Base-by-base conservation (phyloP, 2,113 vertebrate species). In the Lipotes vexillifer region DNA sequence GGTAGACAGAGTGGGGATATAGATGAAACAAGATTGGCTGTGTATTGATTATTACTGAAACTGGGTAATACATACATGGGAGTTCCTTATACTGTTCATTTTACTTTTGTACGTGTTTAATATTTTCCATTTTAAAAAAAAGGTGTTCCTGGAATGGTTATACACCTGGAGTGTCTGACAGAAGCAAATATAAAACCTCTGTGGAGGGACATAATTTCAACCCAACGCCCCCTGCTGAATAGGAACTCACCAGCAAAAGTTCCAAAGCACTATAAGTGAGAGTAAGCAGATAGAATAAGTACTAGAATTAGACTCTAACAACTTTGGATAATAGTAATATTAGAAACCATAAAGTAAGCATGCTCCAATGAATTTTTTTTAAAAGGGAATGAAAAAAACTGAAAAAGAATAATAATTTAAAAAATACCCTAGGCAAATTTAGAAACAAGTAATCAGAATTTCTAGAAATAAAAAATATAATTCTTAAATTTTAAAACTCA, bases 401-500 rank as follows among this genome's bases (percentile, higher is more conserved):
- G 36, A 81, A 86, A 80, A 90, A 93, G 49, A 93, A 46, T 29
- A 74, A 36, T 11, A 69, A 29, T 21, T 55, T 46, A 18, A 18
- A 31, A 90, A 66, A 27, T 49, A 25, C 38, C 52, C 23, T 46
- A 57, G 25, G 36, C 6, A 87, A 66, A 81, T 90, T 94, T 90
- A 27, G 55, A 93, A 96, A 74, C 10, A 78, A 20, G 27, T 57
- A 96, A 86, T 80, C 69, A 80, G 55, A 86, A 90, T 57, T 71
- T 86, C 11, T 93, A 55, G 44, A 71, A 93, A 65, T 90, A 33
- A 93, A 85, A 85, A 90, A 41, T 80, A 46, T 27, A 69, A 7
- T 63, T 81, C 66, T 86, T 86, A 88, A 59, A 66, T 86, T 90
- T 96, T 57, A 80, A 85, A 93, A 90, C n/a, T 85, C 65, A 90